phyloP scores from a whole-genome alignment of 2,113 vertebrate genomes.

The Chloroceryle aenea region DNA sequence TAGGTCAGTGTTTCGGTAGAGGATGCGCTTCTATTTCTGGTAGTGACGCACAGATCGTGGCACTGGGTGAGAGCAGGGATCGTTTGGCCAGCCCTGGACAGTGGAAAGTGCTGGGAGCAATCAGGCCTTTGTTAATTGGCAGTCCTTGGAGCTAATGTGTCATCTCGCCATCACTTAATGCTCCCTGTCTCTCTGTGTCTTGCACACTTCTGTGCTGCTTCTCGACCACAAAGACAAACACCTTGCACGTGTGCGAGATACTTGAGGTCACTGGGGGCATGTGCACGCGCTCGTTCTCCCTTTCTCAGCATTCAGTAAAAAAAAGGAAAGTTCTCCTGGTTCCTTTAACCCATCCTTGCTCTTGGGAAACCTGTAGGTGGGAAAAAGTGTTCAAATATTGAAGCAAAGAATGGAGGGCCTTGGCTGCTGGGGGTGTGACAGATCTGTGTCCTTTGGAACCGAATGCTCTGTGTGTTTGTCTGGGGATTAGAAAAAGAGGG shows the following conservation, averaged over 20 bases:
- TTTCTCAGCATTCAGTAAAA: not conserved
- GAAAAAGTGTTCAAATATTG: not conserved
- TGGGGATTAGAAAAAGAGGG: not conserved
- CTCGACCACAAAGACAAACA: not conserved
- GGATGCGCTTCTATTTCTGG: not conserved
- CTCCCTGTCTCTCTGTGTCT: not conserved
- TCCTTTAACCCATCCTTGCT: not conserved
- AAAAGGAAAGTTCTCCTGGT: not conserved
- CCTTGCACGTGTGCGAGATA: not conserved
- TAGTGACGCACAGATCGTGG: not conserved
- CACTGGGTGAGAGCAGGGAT: not conserved
- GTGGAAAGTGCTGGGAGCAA: slow-evolving; percentile 26
- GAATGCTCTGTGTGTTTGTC: not conserved
- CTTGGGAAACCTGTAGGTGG: not conserved
- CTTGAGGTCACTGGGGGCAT: not conserved
- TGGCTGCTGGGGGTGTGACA: not conserved
- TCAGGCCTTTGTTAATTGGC: not conserved
- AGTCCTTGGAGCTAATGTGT: not conserved
- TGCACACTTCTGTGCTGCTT: not conserved
- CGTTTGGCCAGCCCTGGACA: not conserved
- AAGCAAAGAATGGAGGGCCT: not conserved
- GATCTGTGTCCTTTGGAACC: not conserved
- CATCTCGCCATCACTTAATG: not conserved
- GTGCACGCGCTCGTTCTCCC: not conserved
- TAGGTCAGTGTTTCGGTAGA: not conserved